These are phyloP conservation scores for Frieseomelitta varia DNA, from an alignment of 1,140 invertebrate species.

Conservation along the genomic window DNA sequence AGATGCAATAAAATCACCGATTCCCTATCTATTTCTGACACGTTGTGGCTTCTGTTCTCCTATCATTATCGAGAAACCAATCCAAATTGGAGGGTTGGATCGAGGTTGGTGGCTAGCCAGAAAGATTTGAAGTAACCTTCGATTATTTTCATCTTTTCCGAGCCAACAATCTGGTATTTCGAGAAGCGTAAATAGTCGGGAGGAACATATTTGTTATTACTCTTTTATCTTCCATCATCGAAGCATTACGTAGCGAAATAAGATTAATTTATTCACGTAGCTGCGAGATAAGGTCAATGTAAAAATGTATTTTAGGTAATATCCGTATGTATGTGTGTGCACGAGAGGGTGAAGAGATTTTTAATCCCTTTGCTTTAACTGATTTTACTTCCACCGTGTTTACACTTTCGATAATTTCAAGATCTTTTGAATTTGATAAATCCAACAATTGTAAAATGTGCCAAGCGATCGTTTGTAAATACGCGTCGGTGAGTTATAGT, in stretches of 20 bases:
- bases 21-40: constrained; percentile 12
- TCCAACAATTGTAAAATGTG: constrained; percentile 18
- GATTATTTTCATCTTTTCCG: not conserved
- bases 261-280: constrained; percentile 13
- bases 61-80: not conserved
- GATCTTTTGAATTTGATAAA: not conserved
- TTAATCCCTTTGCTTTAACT: not conserved
- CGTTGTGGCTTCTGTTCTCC: not conserved
- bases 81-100: constrained; percentile 4
- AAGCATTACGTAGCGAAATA: not conserved
- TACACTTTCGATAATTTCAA: not conserved
- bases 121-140: not conserved
- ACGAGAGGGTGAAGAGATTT: not conserved
- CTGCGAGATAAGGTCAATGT: not conserved
- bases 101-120: not conserved
- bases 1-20: constrained; percentile 62
- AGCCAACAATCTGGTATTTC: not conserved
- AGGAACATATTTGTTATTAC: not conserved
- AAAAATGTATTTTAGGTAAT: not conserved
- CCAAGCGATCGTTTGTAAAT: constrained; percentile 32
- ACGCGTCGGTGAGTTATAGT: constrained; percentile 16
- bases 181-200: not conserved
- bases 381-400: not conserved
- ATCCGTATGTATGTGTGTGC: not conserved
- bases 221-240: not conserved